Percentiles rank a stretch among this genome's conserved stretches.
phyloP scores from a whole-genome alignment of 1,140 invertebrate genomes.

The Trichomalopsis sarcophagae region DNA sequence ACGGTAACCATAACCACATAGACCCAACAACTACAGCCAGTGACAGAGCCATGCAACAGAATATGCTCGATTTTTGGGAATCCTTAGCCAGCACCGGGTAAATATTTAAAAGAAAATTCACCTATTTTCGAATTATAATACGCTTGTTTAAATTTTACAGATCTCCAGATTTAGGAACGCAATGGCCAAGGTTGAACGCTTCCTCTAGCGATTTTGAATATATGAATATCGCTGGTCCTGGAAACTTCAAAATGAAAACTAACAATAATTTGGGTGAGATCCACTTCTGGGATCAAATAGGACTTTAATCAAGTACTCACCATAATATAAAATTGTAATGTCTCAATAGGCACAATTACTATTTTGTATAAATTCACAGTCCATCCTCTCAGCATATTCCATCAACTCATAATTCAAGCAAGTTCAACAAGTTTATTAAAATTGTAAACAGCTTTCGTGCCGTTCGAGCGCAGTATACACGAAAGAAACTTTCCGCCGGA shows the following conservation, averaged over 20 bases:
- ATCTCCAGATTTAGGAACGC: conserved; percentile 60
- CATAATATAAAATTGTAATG: neutral
- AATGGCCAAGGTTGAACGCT: conserved; percentile 65
- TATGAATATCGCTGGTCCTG: conserved; percentile 73
- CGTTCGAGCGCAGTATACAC: neutral
- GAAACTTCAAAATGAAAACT: conserved; percentile 69
- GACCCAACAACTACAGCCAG: conserved; percentile 62
- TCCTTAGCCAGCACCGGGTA: conserved; percentile 77
- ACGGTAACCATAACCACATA: conserved; percentile 58
- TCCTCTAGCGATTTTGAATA: conserved; percentile 69
- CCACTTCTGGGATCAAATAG: conserved; percentile 74
- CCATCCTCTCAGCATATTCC: too few species aligned
- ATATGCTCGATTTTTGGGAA: conserved; percentile 75
- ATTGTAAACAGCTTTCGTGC: neutral
- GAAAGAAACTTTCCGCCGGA: neutral
- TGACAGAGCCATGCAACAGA: conserved; percentile 74
- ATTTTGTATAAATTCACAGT: neutral
- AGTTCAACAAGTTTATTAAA: neutral
- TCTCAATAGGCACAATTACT: neutral
- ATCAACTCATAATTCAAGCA: neutral
- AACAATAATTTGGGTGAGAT: conserved; percentile 73
- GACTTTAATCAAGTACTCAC: neutral
- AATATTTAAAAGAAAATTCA: conserved; percentile 45
- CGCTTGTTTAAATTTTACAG: conserved; percentile 55
- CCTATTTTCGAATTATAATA: too few species aligned